Conservation (phyloP, 53 echinoderm and acorn worm genomes). For the Arbacia lixula region DNA sequence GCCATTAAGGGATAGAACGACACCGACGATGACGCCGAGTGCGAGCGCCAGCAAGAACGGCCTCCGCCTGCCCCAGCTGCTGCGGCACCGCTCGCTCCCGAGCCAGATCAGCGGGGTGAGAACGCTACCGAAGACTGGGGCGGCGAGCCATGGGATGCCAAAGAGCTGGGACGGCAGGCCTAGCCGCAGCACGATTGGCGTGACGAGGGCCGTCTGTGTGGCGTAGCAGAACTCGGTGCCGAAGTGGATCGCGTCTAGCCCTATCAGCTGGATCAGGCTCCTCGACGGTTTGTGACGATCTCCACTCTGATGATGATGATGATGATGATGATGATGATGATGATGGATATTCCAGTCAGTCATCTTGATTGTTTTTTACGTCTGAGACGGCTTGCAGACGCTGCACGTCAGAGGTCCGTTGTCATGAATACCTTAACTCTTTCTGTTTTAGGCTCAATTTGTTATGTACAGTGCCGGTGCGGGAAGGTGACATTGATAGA, state of each 20-base stretch:
- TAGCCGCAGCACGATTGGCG: slow-evolving; percentile 64
- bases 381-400: not conserved
- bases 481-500: too few species aligned
- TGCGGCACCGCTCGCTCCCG: slow-evolving; percentile 64
- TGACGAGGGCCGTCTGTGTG: slow-evolving; percentile 66
- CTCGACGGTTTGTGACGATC: slow-evolving; percentile 1
- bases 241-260: slow-evolving; percentile 52
- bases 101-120: slow-evolving; percentile 62
- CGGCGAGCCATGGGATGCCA: slow-evolving; percentile 68
- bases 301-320: too few species aligned
- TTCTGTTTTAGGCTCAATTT: too few species aligned
- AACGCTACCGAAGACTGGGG: slow-evolving; percentile 65
- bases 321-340: not conserved
- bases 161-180: slow-evolving; percentile 66
- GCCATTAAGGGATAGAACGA: slow-evolving; percentile 68
- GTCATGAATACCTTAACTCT: too few species aligned
- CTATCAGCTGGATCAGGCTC: slow-evolving; percentile 45
- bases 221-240: slow-evolving; percentile 72
- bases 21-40: slow-evolving; percentile 61
- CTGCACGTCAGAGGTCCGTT: not conserved
- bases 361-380: not conserved
- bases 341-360: too few species aligned
- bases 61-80: slow-evolving; percentile 71
- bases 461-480: too few species aligned
- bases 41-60: slow-evolving; percentile 70